Conservation (phyloP, 2,113 vertebrate genomes). For the Macquaria ambigua region DNA sequence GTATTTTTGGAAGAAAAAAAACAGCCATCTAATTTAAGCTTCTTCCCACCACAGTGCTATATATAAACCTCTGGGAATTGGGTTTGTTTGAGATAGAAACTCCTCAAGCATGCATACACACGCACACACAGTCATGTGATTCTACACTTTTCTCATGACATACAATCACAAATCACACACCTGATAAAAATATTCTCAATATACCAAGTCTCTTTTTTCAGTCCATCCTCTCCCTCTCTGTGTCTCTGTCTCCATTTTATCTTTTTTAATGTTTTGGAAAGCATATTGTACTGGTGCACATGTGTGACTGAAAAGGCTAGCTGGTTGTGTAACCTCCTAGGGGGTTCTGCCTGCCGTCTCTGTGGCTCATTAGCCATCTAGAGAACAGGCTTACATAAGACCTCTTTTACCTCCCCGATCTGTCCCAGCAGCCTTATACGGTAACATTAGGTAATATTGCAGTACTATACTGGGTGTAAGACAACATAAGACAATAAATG, state of each 20-base stretch:
- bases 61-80: conserved; percentile 71
- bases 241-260: neutral
- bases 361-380: conserved; percentile 71
- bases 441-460: conserved; percentile 44
- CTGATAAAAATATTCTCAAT: neutral
- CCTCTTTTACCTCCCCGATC: conserved; percentile 35
- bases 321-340: conserved; percentile 64
- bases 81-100: conserved; percentile 63
- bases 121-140: conserved; percentile 7
- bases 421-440: conserved; percentile 44
- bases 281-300: neutral
- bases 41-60: conserved; percentile 64
- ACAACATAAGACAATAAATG: conserved; percentile 20
- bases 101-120: conserved; percentile 21
- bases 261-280: conserved; percentile 30
- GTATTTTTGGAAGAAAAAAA: conserved; percentile 49
- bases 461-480: neutral
- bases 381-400: conserved; percentile 56
- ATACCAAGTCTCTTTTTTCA: neutral
- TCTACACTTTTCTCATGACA: conserved; percentile 9
- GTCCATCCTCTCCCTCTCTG: neutral
- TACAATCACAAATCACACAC: neutral
- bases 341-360: conserved; percentile 42
- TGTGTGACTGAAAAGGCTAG: conserved; percentile 33
- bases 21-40: conserved; percentile 52